Evolutionary conservation across 2,797 vertebrate genomes (phyloP), one percentile per base, ranked within the genome.

Genomic region (Pantherophis vulpinus): DNA sequence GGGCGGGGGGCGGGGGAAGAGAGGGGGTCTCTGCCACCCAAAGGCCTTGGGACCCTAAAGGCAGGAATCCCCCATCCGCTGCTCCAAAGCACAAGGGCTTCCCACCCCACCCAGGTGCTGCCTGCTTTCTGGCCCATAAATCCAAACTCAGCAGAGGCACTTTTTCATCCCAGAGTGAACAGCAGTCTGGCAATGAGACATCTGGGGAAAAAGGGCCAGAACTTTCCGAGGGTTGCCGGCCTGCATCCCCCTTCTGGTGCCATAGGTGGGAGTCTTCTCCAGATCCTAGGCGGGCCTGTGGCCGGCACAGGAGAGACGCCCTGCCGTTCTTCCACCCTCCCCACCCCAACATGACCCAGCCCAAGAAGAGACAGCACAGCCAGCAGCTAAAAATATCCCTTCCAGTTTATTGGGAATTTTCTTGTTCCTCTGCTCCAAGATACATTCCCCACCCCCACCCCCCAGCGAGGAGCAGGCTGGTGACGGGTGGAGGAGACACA

Each of bases 371-470:
- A 94, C 89, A 86, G 61, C 61, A 86, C 13, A 93, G 88, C 0
- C 2, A 79, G 95, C 51, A 0, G 95, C 96, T 97, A 97, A 97
- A 97, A 97, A 97, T 96, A 97, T 96, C 97, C 94, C 94, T 96
- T 97, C 95, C 97, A 93, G 93, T 97, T 97, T 97, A 97, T 97
- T 97, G 95, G 94, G 95, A 96, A 93, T 95, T 25, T 51, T 83
- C 37, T 91, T 94, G 94, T 96, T 96, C 96, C 96, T 95, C 95
- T 95, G 96, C 94, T 25, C 25, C 12, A 96, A 93, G 94, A 96
- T 97, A 97, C 96, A 97, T 96, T 96, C 96, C 88, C 83, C 54
- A 91, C 91, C 60, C 87, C 25, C n/a, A 0, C 20, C 37, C 5
- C 32, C 0, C 0, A 20, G 12, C 2, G 1, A 55, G 20, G 60